A percentile compares a stretch with the other conserved stretches of the same genome.
These are phyloP conservation scores for Ptilonorhynchus violaceus DNA, from an alignment of 2,113 vertebrate genomes.

Conservation along the genomic window DNA sequence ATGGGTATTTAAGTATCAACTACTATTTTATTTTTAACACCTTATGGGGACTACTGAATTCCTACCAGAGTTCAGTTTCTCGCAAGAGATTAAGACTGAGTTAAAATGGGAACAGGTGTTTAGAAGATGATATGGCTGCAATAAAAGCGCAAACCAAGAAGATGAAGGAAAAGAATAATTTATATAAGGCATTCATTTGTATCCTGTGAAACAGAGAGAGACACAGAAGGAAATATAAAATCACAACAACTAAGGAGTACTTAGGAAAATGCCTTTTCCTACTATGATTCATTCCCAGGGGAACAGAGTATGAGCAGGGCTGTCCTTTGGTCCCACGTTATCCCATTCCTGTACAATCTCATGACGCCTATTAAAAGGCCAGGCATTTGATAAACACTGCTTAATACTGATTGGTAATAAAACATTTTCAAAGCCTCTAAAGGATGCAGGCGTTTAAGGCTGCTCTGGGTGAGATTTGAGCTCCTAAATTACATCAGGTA, in stretches of 20 bases:
- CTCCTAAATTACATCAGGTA: background rate
- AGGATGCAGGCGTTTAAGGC: background rate
- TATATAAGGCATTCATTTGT: background rate
- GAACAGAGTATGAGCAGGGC: background rate
- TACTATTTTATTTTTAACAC: conserved; percentile 55
- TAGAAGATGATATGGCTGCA: background rate
- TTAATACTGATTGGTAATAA: background rate
- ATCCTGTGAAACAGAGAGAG: background rate
- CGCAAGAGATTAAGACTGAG: conserved; percentile 27
- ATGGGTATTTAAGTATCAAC: conserved; percentile 33
- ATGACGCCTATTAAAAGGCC: background rate
- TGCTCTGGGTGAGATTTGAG: background rate
- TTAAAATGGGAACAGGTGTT: conserved; percentile 38
- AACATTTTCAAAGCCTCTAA: background rate
- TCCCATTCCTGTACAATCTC: background rate
- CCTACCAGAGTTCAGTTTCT: conserved; percentile 7
- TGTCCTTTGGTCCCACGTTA: background rate
- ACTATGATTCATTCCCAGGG: background rate
- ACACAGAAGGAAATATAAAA: background rate
- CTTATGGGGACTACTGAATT: conserved; percentile 13
- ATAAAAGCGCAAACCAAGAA: conserved; percentile 4
- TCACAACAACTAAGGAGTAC: background rate
- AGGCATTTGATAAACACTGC: background rate
- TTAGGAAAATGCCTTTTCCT: background rate
- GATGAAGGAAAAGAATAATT: background rate